Base-by-base conservation (phyloP, 92 coral and sea anemone species). In the Parazoanthus darwini region DNA sequence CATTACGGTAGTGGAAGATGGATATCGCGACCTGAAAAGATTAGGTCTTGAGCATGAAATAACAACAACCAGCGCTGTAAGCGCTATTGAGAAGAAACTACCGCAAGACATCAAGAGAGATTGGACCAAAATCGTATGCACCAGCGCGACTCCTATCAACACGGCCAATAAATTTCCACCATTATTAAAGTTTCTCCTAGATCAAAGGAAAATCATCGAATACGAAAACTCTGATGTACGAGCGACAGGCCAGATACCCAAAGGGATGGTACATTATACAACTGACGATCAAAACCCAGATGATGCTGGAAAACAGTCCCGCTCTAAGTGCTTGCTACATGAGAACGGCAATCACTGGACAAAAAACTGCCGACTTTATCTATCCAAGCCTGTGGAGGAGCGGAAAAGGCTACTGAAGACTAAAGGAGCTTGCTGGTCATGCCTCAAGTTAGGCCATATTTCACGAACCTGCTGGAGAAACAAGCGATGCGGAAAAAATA, bases 351-450 rank as follows among this genome's bases (percentile, higher is more conserved):
- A 26, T 44, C 95, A 93, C 83, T 86, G 82, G 70, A 91, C 92
- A 9, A 81, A 75, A 46, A 88, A 91, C 23, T 89, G 92, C 78
- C 86, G 89, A 78, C 67, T 88, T 39, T 91, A 74, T 86, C 91
- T 79, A 33, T 88, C 89, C 26, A 93, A 88, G 70, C 15, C 92
- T 10, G 18, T 85, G 67, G 90, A 93, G 84, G 90, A 85, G 38
- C 79, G n/a, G 79, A 75, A 75, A 75, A 8, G 26, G 29, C 72
- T 66, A 66, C 72, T 15, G 0, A 66, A 66, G 26, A 20, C 23
- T 25, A 66, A 66, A 66, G 72, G 72, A 66, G 72, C 72, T 66
- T 66, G 72, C 72, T 66, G 72, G 72, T 66, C 26, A 39, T 36
- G 77, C 39, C 36, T 72, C 77, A 72, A 72, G 77, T 42, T 72